Base-by-base conservation (phyloP, 2,888 invertebrate species). In the Lordiphosa fenestrarum region DNA sequence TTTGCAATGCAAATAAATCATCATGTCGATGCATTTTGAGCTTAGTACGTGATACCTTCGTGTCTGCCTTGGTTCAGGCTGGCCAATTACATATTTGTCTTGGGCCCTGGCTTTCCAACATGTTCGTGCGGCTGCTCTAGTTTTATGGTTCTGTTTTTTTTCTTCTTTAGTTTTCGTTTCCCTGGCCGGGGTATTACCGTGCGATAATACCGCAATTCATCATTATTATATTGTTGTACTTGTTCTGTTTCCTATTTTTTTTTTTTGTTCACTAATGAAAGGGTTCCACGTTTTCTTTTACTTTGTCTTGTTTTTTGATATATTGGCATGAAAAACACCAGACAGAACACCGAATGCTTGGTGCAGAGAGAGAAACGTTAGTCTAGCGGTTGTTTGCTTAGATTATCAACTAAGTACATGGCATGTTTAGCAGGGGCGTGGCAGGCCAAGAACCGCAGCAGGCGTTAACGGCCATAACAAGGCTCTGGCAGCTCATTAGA, bases 1-100 rank as follows among this genome's bases (percentile, higher is more conserved):
- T 73, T 71, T 75, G 81, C 82, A 87, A 87, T 87, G 87, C 85
- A 78, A 86, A 87, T 87, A 87, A 87, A 87, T 87, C 87, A 85
- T 84, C 78, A 77, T 73, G 83, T 78, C 80, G 83, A 78, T 80
- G 76, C 76, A 76, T 76, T 82, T 64, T 63, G 67, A 76, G 81
- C 72, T 67, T 63, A 38, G 59, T 65, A 50, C 50, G 66, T 65
- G 65, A 67, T 63, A 70, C 57, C 59, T 62, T 59, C 57, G 68
- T 71, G 65, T 56, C 44, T 61, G 53, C 44, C 64, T 58, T 58
- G 52, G 58, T 63, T 64, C 44, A 46, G 46, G 59, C 44, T 50
- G 40, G 60, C 67, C 82, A 77, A 77, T 81, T 77, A 77, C 60
- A 72, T 81, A 69, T 77, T 74, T 66, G 73, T 73, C 71, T 75